Conservation (phyloP, 2,888 invertebrate genomes). For the Cerceris ruficornis region DNA sequence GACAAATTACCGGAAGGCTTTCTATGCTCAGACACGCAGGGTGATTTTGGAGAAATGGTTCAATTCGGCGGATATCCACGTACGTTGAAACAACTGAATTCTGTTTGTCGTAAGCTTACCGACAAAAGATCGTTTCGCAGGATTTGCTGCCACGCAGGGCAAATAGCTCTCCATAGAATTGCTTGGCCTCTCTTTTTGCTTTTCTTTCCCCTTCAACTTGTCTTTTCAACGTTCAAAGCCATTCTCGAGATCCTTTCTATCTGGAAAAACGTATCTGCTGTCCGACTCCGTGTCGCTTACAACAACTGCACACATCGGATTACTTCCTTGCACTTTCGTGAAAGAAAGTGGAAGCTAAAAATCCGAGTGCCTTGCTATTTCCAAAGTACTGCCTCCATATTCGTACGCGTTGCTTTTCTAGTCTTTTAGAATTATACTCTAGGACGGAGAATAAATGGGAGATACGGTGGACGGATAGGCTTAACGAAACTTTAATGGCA, state of each 20-base stretch:
- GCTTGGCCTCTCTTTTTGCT: constrained; percentile 19
- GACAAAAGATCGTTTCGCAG: constrained; percentile 33
- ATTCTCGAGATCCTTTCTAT: constrained; percentile 15
- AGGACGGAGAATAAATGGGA: too few relatives aligned
- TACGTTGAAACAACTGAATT: constrained; percentile 22
- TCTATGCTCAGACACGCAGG: constrained; percentile 1
- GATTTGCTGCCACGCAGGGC: constrained; percentile 35
- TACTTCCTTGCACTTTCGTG: not conserved
- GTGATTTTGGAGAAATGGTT: not conserved
- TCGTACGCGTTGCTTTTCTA: too few relatives aligned
- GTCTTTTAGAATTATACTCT: too few relatives aligned
- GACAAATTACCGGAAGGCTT: not conserved
- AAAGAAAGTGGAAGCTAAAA: not conserved
- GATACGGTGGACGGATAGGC: too few relatives aligned
- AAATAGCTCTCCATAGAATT: constrained; percentile 43
- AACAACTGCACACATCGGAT: constrained; percentile 16
- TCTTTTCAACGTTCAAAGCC: constrained; percentile 7
- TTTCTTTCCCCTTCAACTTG: constrained; percentile 22
- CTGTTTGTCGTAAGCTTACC: constrained; percentile 18
- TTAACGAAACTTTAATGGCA: too few relatives aligned
- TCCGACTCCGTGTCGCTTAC: constrained; percentile 23
- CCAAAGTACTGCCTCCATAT: too few relatives aligned
- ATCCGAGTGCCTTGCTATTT: not conserved
- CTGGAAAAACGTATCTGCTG: constrained; percentile 6
- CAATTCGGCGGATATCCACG: constrained; percentile 6